Evolutionary conservation across 1,140 invertebrate species (phyloP).

Genomic region (Oppia nitens): DNA sequence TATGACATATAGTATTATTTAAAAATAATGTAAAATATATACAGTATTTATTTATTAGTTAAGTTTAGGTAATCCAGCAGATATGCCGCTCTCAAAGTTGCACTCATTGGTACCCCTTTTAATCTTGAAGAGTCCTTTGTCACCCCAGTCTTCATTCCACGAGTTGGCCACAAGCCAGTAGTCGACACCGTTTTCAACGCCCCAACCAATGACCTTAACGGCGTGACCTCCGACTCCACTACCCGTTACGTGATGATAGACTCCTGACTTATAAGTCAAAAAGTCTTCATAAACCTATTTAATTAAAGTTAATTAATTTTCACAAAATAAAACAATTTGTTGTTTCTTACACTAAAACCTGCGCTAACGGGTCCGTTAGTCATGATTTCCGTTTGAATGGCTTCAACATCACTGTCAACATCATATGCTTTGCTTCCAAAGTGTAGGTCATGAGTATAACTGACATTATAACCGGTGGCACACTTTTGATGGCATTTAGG

Average conservation of each 20-base stretch:
- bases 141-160: conserved; percentile 11
- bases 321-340: conserved; percentile 66
- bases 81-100: background rate
- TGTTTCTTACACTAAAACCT: no score
- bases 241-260: conserved; percentile 64
- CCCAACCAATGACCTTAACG: background rate
- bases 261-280: conserved; percentile 62
- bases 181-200: background rate
- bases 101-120: background rate
- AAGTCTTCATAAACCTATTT: conserved; percentile 79
- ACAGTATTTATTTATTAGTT: no score
- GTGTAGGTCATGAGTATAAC: conserved; percentile 57
- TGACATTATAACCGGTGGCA: conserved; percentile 43
- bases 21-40: no score
- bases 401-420: conserved; percentile 40
- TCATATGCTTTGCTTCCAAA: conserved; percentile 52
- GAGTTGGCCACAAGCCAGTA: conserved; percentile 16
- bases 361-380: no score
- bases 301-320: conserved; percentile 79
- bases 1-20: no score
- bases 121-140: conserved; percentile 12
- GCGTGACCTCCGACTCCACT: conserved; percentile 46
- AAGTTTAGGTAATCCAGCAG: background rate
- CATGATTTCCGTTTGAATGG: conserved; percentile 68
- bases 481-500: conserved; percentile 59